These are phyloP conservation scores for Microcaecilia unicolor DNA, from an alignment of 2,797 vertebrate species.

Conservation along the genomic window DNA sequence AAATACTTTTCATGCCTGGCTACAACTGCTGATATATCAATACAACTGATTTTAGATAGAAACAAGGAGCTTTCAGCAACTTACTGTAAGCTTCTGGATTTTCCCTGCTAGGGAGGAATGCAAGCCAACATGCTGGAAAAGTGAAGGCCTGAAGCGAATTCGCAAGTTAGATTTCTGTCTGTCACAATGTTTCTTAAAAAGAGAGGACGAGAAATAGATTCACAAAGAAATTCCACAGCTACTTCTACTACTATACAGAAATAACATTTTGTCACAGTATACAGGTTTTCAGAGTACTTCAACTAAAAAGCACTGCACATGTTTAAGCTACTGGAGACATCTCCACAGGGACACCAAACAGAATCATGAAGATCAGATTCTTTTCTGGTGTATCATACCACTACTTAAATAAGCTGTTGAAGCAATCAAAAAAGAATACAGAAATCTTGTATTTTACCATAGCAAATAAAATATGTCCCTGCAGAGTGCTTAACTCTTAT, in stretches of 20 bases:
- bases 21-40: no score
- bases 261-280: no score
- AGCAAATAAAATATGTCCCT: no score
- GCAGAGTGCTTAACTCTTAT: no score
- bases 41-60: no score
- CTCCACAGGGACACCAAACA: not conserved
- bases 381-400: no score
- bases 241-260: not conserved
- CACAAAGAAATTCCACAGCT: not conserved
- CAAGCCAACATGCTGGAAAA: slow-evolving; percentile 94
- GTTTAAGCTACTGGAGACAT: not conserved
- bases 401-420: no score
- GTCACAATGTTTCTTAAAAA: slow-evolving; percentile 87
- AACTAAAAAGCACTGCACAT: not conserved
- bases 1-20: no score
- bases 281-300: no score
- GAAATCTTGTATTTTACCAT: no score
- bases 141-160: slow-evolving; percentile 89
- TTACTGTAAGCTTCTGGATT: slow-evolving; percentile 94
- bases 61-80: slow-evolving; percentile 23
- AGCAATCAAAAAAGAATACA: no score
- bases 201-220: not conserved
- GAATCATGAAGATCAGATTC: not conserved
- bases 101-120: slow-evolving; percentile 96
- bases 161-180: slow-evolving; percentile 92